Percentiles rank a stretch among this genome's conserved stretches.
Evolutionary conservation across 2,113 vertebrate genomes (phyloP).

Genomic region (Alethe castanea): DNA sequence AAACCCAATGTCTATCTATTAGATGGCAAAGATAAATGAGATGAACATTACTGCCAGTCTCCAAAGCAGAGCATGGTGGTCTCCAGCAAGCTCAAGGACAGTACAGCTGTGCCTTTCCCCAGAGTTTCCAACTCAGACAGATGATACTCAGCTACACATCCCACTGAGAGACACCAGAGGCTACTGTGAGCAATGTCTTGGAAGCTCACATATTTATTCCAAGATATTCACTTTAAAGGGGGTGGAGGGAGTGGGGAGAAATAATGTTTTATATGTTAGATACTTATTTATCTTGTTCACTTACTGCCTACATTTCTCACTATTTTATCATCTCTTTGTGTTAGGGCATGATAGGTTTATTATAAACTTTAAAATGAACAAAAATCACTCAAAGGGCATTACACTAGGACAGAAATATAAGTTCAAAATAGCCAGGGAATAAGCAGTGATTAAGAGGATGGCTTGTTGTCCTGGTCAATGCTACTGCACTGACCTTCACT

Average conservation of each 20-base stretch:
- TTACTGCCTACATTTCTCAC: not conserved
- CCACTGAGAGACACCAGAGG: not conserved
- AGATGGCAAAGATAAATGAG: not conserved
- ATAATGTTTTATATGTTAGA: not conserved
- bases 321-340: not conserved
- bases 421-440: not conserved
- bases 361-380: not conserved
- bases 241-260: not conserved
- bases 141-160: not conserved
- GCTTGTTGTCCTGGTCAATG: not conserved
- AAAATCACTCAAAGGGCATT: not conserved
- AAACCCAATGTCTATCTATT: not conserved
- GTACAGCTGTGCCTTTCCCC: not conserved
- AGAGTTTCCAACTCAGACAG: not conserved
- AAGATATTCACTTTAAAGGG: not conserved
- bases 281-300: not conserved
- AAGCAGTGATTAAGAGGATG: not conserved
- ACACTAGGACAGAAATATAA: not conserved
- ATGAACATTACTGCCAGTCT: not conserved
- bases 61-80: not conserved
- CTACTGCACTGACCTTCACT: not conserved
- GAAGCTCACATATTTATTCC: not conserved
- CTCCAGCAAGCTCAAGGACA: not conserved
- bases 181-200: not conserved
- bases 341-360: not conserved